Evolutionary conservation across 2,888 invertebrate genomes (phyloP).

Genomic region (Latrodectus elegans): DNA sequence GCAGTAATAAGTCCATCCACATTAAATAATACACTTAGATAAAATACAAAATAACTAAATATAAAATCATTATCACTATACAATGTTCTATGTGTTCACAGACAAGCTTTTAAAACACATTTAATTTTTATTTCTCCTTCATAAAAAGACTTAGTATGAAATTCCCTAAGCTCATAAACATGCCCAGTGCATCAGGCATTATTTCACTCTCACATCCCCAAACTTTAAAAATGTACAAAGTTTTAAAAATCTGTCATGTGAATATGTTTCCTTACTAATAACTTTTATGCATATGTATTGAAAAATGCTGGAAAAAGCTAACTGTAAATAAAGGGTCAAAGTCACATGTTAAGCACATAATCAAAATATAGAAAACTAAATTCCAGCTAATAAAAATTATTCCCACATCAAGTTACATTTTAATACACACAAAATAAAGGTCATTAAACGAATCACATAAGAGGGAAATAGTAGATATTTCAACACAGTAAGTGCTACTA

Average conservation of each 20-base stretch:
- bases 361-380: too few species aligned
- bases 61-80: not conserved
- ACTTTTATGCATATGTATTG: too few species aligned
- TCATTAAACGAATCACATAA: too few species aligned
- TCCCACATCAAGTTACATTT: too few species aligned
- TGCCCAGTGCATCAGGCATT: conserved; percentile 50
- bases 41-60: conserved; percentile 48
- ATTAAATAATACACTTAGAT: conserved; percentile 47
- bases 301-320: too few species aligned
- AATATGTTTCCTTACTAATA: too few species aligned
- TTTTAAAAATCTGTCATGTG: not conserved
- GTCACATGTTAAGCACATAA: too few species aligned
- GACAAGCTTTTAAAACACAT: conserved; percentile 52
- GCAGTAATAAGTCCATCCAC: conserved; percentile 33
- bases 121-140: conserved; percentile 22
- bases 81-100: conserved; percentile 34
- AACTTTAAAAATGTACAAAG: conserved; percentile 1
- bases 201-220: conserved; percentile 25
- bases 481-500: too few species aligned
- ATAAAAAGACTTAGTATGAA: conserved; percentile 67
- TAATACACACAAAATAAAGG: too few species aligned
- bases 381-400: too few species aligned
- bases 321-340: too few species aligned
- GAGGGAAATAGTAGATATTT: too few species aligned
- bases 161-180: conserved; percentile 62